Base-by-base conservation (phyloP, 2,113 vertebrate species). In the Balaenoptera acutorostrata region DNA sequence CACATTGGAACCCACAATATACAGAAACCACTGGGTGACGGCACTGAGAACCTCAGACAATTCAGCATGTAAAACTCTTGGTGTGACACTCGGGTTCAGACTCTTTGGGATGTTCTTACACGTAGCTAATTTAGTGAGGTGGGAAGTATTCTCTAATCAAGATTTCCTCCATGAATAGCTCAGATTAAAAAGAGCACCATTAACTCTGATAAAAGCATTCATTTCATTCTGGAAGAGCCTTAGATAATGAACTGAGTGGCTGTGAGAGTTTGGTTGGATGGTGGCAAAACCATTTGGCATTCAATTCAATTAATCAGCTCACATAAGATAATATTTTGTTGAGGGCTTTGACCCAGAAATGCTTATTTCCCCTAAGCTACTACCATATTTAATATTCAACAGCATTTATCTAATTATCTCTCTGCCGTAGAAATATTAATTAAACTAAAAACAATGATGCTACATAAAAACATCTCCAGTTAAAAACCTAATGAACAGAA, bases 321-420 rank as follows among this genome's bases (percentile, higher is more conserved):
- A 75, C 31, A 88, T 64, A 89, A 46, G 78, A 97, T 59, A 96
- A 95, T 93, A 94, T 89, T 97, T 93, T 87, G 59, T 92, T 86
- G 80, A 96, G 86, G 75, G 82, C 57, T 93, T 91, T 96, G 95
- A 97, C 93, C 93, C 64, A 95, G 89, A 93, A 96, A 96, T 97
- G 82, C 68, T 96, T 92, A 83, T 94, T 93, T 75, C 86, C 63
- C 84, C 64, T 75, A 95, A 97, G 74, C 64, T 92, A 93, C n/a
- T 29, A 88, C 46, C 63, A 84, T 72, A 95, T 95, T 97, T 96
- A 97, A 97, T 92, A 98, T 96, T 92, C 83, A 96, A 96, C 23
- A 97, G 74, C 59, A 96, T 57, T 96, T 97, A 90, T 75, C 95
- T 96, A 97, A 97, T 97, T 97, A 97, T 90, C 87, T 96, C 64